These are phyloP conservation scores for Neocrepidodera transversa DNA, from an alignment of 2,888 invertebrate genomes.

Conservation along the genomic window DNA sequence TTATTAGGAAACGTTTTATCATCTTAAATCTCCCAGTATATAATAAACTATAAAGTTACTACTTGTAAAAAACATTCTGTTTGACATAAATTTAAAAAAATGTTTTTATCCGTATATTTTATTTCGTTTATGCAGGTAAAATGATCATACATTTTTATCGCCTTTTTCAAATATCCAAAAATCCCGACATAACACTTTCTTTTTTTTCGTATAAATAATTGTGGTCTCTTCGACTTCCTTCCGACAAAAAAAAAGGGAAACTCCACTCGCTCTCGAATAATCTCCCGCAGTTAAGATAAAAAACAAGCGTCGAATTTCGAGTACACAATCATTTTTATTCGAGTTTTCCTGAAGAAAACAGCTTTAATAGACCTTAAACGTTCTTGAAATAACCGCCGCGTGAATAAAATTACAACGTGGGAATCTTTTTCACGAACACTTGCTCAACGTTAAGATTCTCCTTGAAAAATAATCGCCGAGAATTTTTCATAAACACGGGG, in stretches of 20 bases:
- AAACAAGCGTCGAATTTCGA: slow-evolving; percentile 30
- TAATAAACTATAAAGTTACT: too few species aligned
- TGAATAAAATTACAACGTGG: slow-evolving; percentile 47
- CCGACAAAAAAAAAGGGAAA: slow-evolving; percentile 18
- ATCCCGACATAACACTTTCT: slow-evolving; percentile 9
- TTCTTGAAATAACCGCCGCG: slow-evolving; percentile 37
- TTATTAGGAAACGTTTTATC: too few species aligned
- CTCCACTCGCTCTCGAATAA: slow-evolving; percentile 22
- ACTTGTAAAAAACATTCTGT: too few species aligned
- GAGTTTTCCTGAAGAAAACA: slow-evolving; percentile 34
- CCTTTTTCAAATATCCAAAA: too few species aligned
- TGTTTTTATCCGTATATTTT: too few species aligned
- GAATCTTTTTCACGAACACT: slow-evolving; percentile 45
- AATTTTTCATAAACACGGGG: slow-evolving; percentile 32
- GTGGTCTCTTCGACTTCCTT: slow-evolving; percentile 18
- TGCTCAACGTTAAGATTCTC: slow-evolving; percentile 37
- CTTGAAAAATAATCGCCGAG: slow-evolving; percentile 37
- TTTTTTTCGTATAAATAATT: slow-evolving; percentile 14
- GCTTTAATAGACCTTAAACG: slow-evolving; percentile 42
- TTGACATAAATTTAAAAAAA: too few species aligned
- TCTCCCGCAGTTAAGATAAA: slow-evolving; percentile 23
- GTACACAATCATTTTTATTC: slow-evolving; percentile 38
- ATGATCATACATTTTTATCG: too few species aligned
- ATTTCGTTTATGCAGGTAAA: too few species aligned
- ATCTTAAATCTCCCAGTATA: too few species aligned